Conservation (phyloP, 1,140 invertebrate species). For the Micrasema minimum region DNA sequence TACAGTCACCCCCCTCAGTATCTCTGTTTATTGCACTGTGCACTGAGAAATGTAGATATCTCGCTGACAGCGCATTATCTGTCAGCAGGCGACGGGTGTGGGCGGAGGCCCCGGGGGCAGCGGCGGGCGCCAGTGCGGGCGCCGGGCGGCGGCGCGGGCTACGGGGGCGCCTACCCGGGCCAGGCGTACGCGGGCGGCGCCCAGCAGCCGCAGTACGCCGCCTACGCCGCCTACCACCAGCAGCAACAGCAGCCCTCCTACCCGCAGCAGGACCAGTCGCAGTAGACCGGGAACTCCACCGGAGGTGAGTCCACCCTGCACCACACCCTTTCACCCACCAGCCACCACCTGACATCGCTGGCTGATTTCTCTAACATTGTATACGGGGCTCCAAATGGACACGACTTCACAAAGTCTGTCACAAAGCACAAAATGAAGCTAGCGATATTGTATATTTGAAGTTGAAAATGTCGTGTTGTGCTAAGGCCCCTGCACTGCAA, state of each 20-base stretch:
- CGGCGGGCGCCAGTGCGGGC: conserved; percentile 50
- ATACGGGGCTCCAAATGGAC: too few species aligned
- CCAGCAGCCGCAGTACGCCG: conserved; percentile 43
- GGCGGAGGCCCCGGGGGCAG: conserved; percentile 17
- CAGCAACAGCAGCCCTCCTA: conserved; percentile 28
- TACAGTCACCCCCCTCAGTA: too few species aligned
- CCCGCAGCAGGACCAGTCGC: conserved; percentile 43
- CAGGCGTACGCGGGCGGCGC: conserved; percentile 18
- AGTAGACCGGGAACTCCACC: too few species aligned
- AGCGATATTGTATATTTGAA: too few species aligned
- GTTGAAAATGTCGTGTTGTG: too few species aligned
- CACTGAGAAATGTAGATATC: too few species aligned
- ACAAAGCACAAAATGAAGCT: too few species aligned
- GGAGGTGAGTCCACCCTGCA: conserved; percentile 27
- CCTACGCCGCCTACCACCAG: conserved; percentile 42
- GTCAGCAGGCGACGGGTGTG: conserved; percentile 16
- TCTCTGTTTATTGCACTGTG: too few species aligned
- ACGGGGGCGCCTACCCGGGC: conserved; percentile 42
- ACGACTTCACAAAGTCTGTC: too few species aligned
- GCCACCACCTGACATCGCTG: background rate
- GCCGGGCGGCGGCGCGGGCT: conserved; percentile 29
- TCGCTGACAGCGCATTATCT: background rate
- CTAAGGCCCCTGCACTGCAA: too few species aligned
- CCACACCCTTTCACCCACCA: too few species aligned
- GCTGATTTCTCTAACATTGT: too few species aligned